Evolutionary conservation across 2,888 invertebrate species (phyloP).

Genomic region (Salpingus planirostris): DNA sequence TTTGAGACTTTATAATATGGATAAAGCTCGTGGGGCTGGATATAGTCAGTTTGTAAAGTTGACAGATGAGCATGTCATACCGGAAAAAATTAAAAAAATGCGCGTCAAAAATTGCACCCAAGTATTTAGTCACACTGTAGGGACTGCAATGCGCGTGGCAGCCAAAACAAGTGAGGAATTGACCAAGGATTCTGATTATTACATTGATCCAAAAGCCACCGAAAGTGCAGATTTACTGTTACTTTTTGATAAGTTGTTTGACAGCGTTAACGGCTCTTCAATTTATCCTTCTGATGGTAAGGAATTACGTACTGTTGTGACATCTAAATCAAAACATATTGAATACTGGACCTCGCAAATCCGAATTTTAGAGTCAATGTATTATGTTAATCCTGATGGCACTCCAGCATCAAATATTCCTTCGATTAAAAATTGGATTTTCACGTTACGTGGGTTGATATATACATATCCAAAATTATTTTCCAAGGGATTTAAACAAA

Average conservation of each 20-base stretch:
- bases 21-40: constrained; percentile 3
- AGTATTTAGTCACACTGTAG: constrained; percentile 8
- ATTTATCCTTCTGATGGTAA: background rate
- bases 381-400: too few species aligned
- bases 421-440: constrained; percentile 2
- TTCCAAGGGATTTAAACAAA: constrained; percentile 1
- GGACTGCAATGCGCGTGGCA: constrained; percentile 5
- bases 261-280: background rate
- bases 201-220: constrained; percentile 4
- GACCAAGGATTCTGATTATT: constrained; percentile 2
- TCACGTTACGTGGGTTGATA: background rate
- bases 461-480: background rate
- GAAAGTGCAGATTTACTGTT: constrained; percentile 7
- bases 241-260: constrained; percentile 2
- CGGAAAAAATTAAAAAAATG: constrained; percentile 8
- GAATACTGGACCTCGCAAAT: background rate
- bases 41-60: constrained; percentile 5
- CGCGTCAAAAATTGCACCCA: constrained; percentile 7
- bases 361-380: constrained; percentile 1
- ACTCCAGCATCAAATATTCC: background rate
- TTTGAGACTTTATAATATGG: constrained; percentile 3
- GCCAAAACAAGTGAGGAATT: constrained; percentile 2
- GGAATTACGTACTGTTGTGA: background rate
- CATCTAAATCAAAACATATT: background rate
- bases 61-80: constrained; percentile 8